These are phyloP conservation scores for Neodiprion virginianus DNA, from an alignment of 1,140 invertebrate genomes.

Conservation along the genomic window DNA sequence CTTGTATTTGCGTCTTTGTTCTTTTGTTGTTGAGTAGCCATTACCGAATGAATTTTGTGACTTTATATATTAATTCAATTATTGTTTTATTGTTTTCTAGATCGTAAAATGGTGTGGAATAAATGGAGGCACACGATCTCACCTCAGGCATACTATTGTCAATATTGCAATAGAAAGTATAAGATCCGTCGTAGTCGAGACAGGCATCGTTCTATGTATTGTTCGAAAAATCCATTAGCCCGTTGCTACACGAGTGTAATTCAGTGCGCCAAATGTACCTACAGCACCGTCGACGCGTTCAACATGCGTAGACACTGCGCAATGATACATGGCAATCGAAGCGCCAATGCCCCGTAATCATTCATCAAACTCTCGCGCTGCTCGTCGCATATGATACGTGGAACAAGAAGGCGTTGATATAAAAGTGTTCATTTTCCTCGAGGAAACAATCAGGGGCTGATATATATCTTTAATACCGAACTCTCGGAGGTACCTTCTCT, in stretches of 20 bases:
- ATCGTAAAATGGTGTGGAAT: neutral
- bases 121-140: neutral
- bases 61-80: neutral
- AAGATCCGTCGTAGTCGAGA: neutral
- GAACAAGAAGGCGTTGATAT: too few relatives aligned
- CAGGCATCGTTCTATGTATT: neutral
- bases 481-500: neutral
- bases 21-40: neutral
- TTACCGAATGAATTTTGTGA: neutral
- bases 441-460: neutral
- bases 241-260: neutral
- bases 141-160: neutral
- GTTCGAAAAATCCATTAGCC: neutral
- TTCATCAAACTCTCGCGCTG: too few relatives aligned
- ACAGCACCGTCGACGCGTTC: conserved; percentile 1
- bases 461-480: too few relatives aligned
- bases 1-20: neutral
- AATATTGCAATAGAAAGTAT: neutral
- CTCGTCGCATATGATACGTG: neutral
- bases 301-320: neutral
- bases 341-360: too few relatives aligned
- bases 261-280: neutral
- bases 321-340: neutral
- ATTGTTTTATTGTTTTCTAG: neutral
- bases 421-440: neutral